These are phyloP conservation scores for Halictus quadricinctus DNA, from an alignment of 2,888 invertebrate species.

Conservation along the genomic window DNA sequence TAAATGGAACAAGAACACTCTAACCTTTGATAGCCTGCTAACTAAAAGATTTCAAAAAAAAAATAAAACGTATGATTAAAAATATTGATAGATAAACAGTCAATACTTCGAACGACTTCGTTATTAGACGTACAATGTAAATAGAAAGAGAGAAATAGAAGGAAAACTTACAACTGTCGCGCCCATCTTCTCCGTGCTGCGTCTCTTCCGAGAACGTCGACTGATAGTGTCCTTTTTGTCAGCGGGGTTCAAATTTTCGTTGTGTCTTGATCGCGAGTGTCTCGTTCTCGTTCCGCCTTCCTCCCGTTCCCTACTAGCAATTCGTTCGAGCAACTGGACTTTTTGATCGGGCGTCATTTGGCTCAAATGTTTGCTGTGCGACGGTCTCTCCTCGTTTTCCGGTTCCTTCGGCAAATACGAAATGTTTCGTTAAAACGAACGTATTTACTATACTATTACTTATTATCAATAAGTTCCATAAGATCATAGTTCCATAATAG, in stretches of 20 bases:
- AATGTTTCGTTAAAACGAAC: constrained; percentile 19
- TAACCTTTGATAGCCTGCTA: constrained; percentile 27
- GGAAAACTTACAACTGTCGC: constrained; percentile 84
- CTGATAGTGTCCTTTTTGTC: constrained; percentile 82
- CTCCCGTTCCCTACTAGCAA: constrained; percentile 67
- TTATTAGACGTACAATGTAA: neutral
- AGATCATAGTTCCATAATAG: neutral
- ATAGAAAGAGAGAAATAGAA: neutral
- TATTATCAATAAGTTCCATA: neutral
- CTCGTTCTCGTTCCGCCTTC: constrained; percentile 72
- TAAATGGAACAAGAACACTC: constrained; percentile 2
- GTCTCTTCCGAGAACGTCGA: constrained; percentile 84
- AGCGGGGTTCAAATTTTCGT: constrained; percentile 76
- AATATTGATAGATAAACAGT: constrained; percentile 5
- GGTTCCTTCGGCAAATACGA: constrained; percentile 72
- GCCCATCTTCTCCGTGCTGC: constrained; percentile 86
- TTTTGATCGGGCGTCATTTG: constrained; percentile 78
- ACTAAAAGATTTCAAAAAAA: constrained; percentile 35
- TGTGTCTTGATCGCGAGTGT: constrained; percentile 77
- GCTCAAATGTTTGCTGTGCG: constrained; percentile 76
- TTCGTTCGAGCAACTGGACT: constrained; percentile 76
- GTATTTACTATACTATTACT: neutral
- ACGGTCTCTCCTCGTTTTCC: constrained; percentile 77
- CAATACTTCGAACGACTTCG: neutral
- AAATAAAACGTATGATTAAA: constrained; percentile 30